Evolutionary conservation across 2,797 vertebrate species (phyloP).

Genomic region (Tokudaia tokunoshimensis): DNA sequence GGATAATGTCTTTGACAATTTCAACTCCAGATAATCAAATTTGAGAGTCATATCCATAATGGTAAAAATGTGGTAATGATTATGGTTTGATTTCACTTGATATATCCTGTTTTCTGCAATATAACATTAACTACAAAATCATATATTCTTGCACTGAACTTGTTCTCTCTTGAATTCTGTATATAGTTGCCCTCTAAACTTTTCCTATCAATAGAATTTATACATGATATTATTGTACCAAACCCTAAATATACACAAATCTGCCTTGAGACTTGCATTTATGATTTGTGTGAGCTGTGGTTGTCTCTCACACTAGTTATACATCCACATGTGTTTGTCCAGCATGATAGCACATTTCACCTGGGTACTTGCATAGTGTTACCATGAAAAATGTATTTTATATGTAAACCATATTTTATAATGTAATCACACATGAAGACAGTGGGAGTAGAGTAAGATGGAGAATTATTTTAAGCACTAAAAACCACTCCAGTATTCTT

Average conservation of each 20-base stretch:
- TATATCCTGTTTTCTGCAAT: not conserved
- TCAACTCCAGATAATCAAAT: not conserved
- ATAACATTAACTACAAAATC: not conserved
- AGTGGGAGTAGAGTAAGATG: not conserved
- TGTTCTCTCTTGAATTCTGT: not conserved
- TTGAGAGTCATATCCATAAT: not conserved
- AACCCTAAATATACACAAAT: not conserved
- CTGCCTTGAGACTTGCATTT: not conserved
- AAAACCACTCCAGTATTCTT: constrained; percentile 4
- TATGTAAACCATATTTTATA: not conserved
- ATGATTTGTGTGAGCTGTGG: not conserved
- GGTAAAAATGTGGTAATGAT: too few relatives aligned
- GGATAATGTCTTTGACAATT: not conserved
- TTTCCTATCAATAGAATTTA: not conserved
- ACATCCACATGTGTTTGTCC: not conserved
- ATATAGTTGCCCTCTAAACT: not conserved
- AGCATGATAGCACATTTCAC: not conserved
- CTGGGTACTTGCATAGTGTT: not conserved
- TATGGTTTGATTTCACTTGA: not conserved
- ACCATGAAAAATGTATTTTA: not conserved
- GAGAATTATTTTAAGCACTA: not conserved
- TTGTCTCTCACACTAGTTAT: not conserved
- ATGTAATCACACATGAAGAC: not conserved
- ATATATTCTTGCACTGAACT: not conserved
- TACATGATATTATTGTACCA: not conserved